Evolutionary conservation across 2,113 vertebrate species (phyloP), one percentile per base, ranked within the genome.

Genomic region (Carettochelys insculpta): DNA sequence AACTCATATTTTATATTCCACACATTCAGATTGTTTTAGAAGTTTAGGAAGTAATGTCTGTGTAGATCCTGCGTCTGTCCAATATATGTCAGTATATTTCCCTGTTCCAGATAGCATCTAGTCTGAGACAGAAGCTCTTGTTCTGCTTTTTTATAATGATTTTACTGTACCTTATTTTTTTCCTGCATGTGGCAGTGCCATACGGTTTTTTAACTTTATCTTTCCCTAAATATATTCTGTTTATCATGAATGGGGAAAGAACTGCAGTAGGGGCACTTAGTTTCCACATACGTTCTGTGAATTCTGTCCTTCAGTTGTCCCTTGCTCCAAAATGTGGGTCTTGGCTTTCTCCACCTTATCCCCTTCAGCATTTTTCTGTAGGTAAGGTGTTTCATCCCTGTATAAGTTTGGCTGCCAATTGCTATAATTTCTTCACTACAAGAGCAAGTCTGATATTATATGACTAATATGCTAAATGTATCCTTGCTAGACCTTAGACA

Each of bases 1-100:
- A 90, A 3, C 38, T 56, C 2, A 9, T 85, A 79, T 94, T n/a
- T 96, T 90, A 31, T 85, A 65, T 91, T 53, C 56, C 77, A 85
- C 79, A 83, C 71, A 75, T 43, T 56, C 14, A 50, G 51, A 27
- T 54, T 83, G 73, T 79, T 56, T 45, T 85, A 53, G 3, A 43
- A 51, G 77, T 56, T 47, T 54, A 91, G 87, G 47, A 80, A 86
- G 50, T 12, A 34, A 78, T n/a, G 78, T 8, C 82, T 38, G 8
- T 3, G 1, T 24, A 34, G 65, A 51, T 54, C 76, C 52, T 75
- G 82, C 77, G 65, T 94, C 56, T 53, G 11, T 5, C 87, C 90
- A 85, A 3, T 53, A 16, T 90, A 65, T 80, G 43, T 68, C 1
- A 1, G 52, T 73, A 4, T 87, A 88, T 93, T 87, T 94, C 82